These are phyloP conservation scores for Nomada ferruginata DNA, from an alignment of 2,888 invertebrate genomes.

Conservation along the genomic window DNA sequence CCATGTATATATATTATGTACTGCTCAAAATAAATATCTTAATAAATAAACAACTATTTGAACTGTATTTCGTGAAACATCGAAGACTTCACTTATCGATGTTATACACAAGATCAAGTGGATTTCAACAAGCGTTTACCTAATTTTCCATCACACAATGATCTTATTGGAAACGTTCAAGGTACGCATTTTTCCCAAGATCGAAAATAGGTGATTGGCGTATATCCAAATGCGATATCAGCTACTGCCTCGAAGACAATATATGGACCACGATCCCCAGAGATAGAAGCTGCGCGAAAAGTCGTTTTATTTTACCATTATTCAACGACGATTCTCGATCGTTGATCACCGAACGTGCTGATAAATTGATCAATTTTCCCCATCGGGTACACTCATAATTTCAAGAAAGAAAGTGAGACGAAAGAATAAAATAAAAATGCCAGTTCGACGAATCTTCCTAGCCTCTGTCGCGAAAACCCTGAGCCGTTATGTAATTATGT, in stretches of 20 bases:
- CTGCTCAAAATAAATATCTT: no score
- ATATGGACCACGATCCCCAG: conserved; percentile 47
- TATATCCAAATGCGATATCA: conserved; percentile 67
- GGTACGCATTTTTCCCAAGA: conserved; percentile 64
- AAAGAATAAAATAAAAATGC: not conserved
- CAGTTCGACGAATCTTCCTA: conserved; percentile 19
- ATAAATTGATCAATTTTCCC: conserved; percentile 12
- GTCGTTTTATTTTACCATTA: conserved; percentile 46
- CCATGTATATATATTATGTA: not conserved
- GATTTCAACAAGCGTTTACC: not conserved
- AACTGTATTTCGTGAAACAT: not conserved
- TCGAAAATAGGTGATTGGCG: conserved; percentile 67
- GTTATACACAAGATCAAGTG: not conserved
- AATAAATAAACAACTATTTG: no score
- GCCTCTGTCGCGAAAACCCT: conserved; percentile 30
- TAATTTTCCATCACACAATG: conserved; percentile 46
- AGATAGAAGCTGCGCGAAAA: conserved; percentile 31
- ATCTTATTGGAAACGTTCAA: conserved; percentile 64
- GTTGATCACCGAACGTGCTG: conserved; percentile 34
- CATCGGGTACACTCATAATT: not conserved
- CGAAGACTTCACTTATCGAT: not conserved
- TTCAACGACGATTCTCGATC: not conserved
- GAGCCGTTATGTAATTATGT: conserved; percentile 41
- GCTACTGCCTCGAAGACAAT: conserved; percentile 65
- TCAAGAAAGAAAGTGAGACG: no score